A percentile compares a stretch with the other conserved stretches of the same genome.
phyloP scores from a whole-genome alignment of 2,888 invertebrate genomes.

The Bellardia pandia region DNA sequence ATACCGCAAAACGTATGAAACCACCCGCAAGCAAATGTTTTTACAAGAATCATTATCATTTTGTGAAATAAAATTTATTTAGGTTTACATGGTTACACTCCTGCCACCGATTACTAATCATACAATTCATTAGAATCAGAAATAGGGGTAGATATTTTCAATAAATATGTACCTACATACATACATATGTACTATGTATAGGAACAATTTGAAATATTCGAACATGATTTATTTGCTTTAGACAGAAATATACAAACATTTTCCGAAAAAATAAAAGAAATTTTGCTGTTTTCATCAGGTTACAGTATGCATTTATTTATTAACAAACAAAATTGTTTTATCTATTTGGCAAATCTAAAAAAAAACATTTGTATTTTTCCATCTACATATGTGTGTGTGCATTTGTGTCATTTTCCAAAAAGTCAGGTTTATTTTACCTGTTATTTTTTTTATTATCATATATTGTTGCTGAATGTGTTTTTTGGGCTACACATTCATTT shows the following conservation, averaged over 20 bases:
- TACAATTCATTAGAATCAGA: slow-evolving; percentile 22
- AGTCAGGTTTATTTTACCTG: slow-evolving; percentile 65
- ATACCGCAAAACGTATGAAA: slow-evolving; percentile 40
- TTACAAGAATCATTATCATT: slow-evolving; percentile 22
- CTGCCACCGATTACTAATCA: slow-evolving; percentile 18
- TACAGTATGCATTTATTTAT: slow-evolving; percentile 18
- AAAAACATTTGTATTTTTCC: neutral
- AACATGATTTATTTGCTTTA: neutral
- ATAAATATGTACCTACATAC: neutral
- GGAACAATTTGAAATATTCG: neutral
- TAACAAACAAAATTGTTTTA: slow-evolving; percentile 42
- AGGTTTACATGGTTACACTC: slow-evolving; percentile 48
- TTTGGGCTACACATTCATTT: slow-evolving; percentile 7
- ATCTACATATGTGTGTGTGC: neutral
- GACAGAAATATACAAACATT: neutral
- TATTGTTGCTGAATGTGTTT: slow-evolving; percentile 28
- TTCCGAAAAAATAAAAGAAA: neutral
- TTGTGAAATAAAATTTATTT: slow-evolving; percentile 15
- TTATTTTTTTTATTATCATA: slow-evolving; percentile 17
- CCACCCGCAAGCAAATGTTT: slow-evolving; percentile 58
- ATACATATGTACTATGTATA: neutral
- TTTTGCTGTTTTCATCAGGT: slow-evolving; percentile 26
- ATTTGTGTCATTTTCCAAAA: slow-evolving; percentile 38
- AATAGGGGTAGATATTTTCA: slow-evolving; percentile 28
- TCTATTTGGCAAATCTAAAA: slow-evolving; percentile 63